phyloP scores from a whole-genome alignment of 2,113 vertebrate species.

The Spea multiplicata region DNA sequence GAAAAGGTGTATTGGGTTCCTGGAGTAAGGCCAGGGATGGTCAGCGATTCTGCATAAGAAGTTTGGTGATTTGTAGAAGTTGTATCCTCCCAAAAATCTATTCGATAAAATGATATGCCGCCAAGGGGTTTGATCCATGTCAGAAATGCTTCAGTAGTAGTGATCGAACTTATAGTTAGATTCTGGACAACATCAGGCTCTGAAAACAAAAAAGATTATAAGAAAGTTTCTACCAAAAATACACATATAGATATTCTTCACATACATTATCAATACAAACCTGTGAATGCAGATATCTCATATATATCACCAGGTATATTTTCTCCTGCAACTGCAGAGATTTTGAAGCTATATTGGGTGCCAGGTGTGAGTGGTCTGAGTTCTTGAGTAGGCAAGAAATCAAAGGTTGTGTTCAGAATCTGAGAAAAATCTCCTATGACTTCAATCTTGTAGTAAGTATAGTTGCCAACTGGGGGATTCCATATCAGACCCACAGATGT shows the following conservation, averaged over 20 bases:
- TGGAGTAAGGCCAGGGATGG: neutral
- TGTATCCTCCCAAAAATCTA: too few species aligned
- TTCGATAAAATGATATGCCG: too few species aligned
- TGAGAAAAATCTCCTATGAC: neutral
- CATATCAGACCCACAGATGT: neutral
- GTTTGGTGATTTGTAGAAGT: too few species aligned
- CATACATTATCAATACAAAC: neutral
- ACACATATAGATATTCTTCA: neutral
- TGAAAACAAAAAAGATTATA: neutral
- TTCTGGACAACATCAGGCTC: neutral
- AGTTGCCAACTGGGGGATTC: slow-evolving; percentile 11
- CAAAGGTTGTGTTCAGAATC: neutral
- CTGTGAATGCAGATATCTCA: too few species aligned
- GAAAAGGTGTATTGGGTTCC: slow-evolving; percentile 5
- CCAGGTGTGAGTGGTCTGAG: slow-evolving; percentile 1
- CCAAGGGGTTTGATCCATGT: neutral
- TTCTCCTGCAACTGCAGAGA: slow-evolving; percentile 8
- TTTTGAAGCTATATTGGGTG: neutral
- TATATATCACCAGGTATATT: neutral
- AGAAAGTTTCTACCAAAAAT: too few species aligned
- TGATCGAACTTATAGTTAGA: neutral
- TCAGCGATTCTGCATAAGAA: neutral
- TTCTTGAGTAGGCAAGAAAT: neutral
- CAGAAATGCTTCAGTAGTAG: neutral
- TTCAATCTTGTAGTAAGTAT: slow-evolving; percentile 6